Evolutionary conservation across 2,113 vertebrate genomes (phyloP).

Genomic region (Zosterops japonicus): DNA sequence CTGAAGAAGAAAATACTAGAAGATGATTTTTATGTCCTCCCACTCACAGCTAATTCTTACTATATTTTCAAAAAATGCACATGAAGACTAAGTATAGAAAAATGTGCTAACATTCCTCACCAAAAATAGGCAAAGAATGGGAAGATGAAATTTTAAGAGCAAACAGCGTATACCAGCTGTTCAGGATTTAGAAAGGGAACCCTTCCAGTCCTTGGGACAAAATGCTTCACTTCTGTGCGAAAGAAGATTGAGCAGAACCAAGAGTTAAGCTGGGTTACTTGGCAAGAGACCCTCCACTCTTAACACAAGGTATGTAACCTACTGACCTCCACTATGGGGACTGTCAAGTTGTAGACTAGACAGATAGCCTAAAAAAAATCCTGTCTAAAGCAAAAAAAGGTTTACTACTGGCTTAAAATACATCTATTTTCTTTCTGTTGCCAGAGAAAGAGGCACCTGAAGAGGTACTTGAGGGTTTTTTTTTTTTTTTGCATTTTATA

Average conservation of each 20-base stretch:
- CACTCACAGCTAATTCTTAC: slow-evolving; percentile 19
- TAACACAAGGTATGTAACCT: slow-evolving; percentile 50
- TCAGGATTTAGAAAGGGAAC: slow-evolving; percentile 48
- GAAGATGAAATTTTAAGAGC: slow-evolving; percentile 61
- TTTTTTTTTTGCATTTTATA: background rate
- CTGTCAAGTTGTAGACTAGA: slow-evolving; percentile 5
- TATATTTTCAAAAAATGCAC: slow-evolving; percentile 56
- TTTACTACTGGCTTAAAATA: background rate
- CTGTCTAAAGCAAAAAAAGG: slow-evolving; percentile 1
- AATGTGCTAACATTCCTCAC: slow-evolving; percentile 59
- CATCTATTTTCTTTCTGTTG: background rate
- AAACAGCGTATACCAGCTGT: slow-evolving; percentile 59
- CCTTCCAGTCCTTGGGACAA: slow-evolving; percentile 32
- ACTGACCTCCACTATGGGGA: slow-evolving; percentile 33
- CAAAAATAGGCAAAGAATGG: slow-evolving; percentile 69
- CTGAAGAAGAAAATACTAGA: slow-evolving; percentile 8
- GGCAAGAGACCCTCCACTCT: background rate
- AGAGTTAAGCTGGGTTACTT: background rate
- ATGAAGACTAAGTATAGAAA: slow-evolving; percentile 59
- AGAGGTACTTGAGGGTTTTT: background rate
- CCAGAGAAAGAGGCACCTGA: background rate
- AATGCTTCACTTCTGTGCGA: background rate
- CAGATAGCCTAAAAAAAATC: slow-evolving; percentile 12
- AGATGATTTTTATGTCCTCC: background rate
- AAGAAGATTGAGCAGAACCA: background rate